Evolutionary conservation across 2,797 vertebrate species (phyloP), one percentile per base, ranked within the genome.

Genomic region (Gymnopithys bicolor): DNA sequence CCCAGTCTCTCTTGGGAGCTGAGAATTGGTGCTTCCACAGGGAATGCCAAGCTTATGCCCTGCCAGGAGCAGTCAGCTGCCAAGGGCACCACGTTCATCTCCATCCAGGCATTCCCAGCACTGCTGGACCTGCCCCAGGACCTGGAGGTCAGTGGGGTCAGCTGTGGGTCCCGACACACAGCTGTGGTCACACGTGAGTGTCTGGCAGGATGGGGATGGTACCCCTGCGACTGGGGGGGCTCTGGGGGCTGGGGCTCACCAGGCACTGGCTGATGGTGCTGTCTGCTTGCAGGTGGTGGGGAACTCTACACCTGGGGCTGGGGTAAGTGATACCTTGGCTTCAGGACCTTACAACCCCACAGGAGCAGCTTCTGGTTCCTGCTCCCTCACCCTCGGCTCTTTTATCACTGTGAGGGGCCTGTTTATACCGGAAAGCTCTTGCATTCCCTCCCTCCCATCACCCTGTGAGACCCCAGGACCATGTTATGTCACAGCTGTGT

Each of bases 291-390:
- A 99, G 99, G 98, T 15, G 87, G 90, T 0, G 99, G 99, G 2
- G 97, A 98, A 78, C 98, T 99, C 62, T 99, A 98, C 96, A 99
- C 99, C 30, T 99, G 99, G 99, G 99, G 99, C 92, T 99, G 99
- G 99, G 99, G 99, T 99, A 98, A 98, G 98, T 97, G 96, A 56
- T 59, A 14, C 14, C 14, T 64, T 10, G 22, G 27, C 49, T 84
- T 6, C 3, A 39, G 33, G 48, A 6, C 1, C 0, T 24, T 22
- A 9, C 24, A 13, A 0, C 13, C 25, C 13, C 33, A 15, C 23
- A 1, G 33, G 13, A 22, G 10, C 46, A 15, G 23, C 33, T 64
- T 32, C 46, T 59, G 13, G 1, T 32, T 58, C 14, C n/a, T 46
- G 5, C 35, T 49, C 23, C n/a, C 35, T 48, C 5, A 0, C 16